Evolutionary conservation across 1,140 invertebrate genomes (phyloP).

Genomic region (Copidosoma floridanum): DNA sequence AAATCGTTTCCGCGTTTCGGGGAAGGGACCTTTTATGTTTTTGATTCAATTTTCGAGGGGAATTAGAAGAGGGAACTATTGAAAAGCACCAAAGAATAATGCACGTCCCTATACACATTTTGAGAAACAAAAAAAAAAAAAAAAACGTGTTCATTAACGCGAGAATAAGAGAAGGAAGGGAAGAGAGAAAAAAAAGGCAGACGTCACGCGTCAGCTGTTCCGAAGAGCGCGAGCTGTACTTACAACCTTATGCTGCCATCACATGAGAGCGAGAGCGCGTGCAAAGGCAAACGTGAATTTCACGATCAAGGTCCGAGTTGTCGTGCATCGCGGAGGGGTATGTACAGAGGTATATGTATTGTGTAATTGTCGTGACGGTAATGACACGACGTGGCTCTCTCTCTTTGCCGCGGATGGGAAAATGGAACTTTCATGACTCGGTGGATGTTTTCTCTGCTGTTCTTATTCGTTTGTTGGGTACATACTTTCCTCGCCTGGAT

Average conservation of each 20-base stretch:
- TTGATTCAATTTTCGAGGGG: too few species aligned
- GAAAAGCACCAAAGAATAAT: too few species aligned
- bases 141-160: too few species aligned
- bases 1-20: too few species aligned
- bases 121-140: too few species aligned
- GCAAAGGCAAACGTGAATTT: slow-evolving; percentile 10
- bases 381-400: neutral
- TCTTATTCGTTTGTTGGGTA: neutral
- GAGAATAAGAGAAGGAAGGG: neutral
- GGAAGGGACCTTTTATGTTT: too few species aligned
- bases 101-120: too few species aligned
- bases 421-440: neutral
- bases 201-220: slow-evolving; percentile 20
- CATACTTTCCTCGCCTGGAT: neutral
- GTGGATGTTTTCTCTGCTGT: neutral
- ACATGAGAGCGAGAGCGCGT: too few species aligned
- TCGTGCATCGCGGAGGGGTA: neutral
- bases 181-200: slow-evolving; percentile 8
- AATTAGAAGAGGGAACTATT: too few species aligned
- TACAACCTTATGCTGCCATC: too few species aligned
- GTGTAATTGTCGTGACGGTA: slow-evolving; percentile 17
- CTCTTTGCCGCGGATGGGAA: neutral
- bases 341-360: neutral
- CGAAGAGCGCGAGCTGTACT: neutral
- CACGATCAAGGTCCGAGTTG: slow-evolving; percentile 20